Base-by-base conservation (phyloP, 2,888 invertebrate species). In the Aphrophora alni region DNA sequence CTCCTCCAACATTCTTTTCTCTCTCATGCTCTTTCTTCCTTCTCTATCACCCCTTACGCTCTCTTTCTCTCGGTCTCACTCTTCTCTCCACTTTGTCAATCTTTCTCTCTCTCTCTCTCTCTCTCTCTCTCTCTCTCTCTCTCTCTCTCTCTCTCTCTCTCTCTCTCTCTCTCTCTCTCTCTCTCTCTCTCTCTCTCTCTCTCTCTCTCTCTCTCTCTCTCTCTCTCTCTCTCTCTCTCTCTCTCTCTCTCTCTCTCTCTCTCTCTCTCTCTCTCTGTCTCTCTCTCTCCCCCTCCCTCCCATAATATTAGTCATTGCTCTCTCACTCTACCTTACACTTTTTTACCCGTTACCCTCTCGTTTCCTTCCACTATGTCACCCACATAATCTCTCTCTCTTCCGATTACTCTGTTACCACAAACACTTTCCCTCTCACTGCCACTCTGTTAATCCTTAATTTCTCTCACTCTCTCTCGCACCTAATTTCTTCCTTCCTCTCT, bases 111-210 rank as follows among this genome's bases (percentile, higher is more conserved):
- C 33, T 33, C 33, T 33, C 33, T 33, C 33, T 33, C 33, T 33
- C 33, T 33, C 33, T 33, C 33, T 33, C 33, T 33, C 33, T 33
- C 33, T 33, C 33, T 33, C 33, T 33, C 33, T 33, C 33, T 33
- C 33, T 33, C 33, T 33, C 33, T 33, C 33, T 33, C 33, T 33
- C 33, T 33, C 33, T 33, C 33, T 33, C 33, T 33, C 33, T 33
- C 33, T 33, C 33, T 33, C 33, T 33, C 76, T 75, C 38, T 28
- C 44, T 75, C 44, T 68, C 51, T 76, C 68, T 76, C 76, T 27
- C 27, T 76, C 68, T 76, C 68, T 76, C 59, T 59, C 27, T 76
- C 76, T 68, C 59, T 59, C 59, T 68, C 76, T 68, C 59, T 76
- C 10, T 68, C 59, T 68, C 59, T 59, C 27, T 76, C 76, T 68